Conservation (phyloP, 2,888 invertebrate species). For the Coelogynopora nodosa region DNA sequence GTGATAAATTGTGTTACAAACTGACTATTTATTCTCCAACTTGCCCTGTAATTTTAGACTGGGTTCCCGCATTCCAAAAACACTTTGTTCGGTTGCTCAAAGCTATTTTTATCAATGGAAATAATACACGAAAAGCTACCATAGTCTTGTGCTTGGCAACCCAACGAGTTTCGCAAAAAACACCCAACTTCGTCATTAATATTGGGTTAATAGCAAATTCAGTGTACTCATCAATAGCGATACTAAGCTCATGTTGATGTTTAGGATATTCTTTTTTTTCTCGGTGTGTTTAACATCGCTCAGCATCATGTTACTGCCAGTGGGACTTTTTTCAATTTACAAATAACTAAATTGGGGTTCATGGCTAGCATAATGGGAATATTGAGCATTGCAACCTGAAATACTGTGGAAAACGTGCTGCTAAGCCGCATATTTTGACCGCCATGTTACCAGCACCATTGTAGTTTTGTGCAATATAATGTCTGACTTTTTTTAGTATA, state of each 20-base stretch:
- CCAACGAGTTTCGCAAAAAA: not conserved
- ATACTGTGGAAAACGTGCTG: too few species aligned
- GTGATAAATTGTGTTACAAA: not conserved
- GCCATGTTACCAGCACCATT: not conserved
- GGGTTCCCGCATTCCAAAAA: not conserved
- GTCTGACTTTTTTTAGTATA: too few species aligned
- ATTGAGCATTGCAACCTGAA: not conserved
- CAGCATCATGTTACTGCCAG: not conserved
- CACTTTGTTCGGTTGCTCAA: not conserved
- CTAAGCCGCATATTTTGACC: not conserved
- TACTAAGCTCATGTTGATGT: not conserved
- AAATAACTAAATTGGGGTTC: not conserved
- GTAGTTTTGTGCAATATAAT: not conserved
- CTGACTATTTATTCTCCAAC: not conserved
- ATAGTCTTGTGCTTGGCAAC: not conserved
- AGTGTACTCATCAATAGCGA: not conserved
- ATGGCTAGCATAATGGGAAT: not conserved
- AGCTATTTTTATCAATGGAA: not conserved
- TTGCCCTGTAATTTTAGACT: not conserved
- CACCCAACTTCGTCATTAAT: not conserved
- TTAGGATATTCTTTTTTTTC: not conserved
- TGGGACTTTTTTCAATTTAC: not conserved
- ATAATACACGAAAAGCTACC: not conserved
- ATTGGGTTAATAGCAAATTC: slow-evolving; percentile 9
- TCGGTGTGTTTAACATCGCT: not conserved